Conservation (phyloP, 2,888 invertebrate species). For the Idaea dimidiata region DNA sequence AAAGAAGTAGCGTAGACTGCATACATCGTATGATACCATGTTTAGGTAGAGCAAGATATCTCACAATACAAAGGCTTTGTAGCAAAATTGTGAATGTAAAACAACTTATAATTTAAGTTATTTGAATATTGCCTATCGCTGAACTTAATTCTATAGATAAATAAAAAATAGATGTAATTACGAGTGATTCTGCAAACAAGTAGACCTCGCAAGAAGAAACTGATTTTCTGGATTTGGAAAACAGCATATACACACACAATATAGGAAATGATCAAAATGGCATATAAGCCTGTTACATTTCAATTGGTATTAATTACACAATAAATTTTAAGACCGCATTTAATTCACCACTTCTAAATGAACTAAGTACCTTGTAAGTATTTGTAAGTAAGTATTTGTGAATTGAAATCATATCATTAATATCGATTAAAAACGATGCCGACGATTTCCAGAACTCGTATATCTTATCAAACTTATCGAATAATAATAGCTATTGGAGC, state of each 20-base stretch:
- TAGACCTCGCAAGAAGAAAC: too few relatives aligned
- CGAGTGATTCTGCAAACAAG: too few relatives aligned
- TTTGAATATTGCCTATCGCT: too few relatives aligned
- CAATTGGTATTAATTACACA: neutral
- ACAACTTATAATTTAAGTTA: too few relatives aligned
- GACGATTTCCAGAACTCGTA: neutral
- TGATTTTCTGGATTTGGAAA: neutral
- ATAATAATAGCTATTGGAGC: neutral
- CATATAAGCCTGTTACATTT: neutral
- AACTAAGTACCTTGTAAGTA: neutral
- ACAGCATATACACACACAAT: neutral
- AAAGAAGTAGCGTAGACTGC: too few relatives aligned
- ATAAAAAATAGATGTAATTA: too few relatives aligned
- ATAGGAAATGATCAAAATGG: neutral
- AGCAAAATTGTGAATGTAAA: too few relatives aligned
- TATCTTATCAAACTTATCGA: neutral
- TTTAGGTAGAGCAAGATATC: too few relatives aligned
- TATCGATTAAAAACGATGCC: neutral
- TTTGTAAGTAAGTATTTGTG: neutral
- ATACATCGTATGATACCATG: too few relatives aligned
- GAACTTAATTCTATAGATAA: too few relatives aligned
- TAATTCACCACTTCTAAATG: slow-evolving; percentile 1
- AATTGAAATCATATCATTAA: neutral
- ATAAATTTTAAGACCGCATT: neutral
- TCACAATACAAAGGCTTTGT: too few relatives aligned